These are phyloP conservation scores for Drosophila ogumai DNA, from an alignment of 1,140 invertebrate species.

Conservation along the genomic window DNA sequence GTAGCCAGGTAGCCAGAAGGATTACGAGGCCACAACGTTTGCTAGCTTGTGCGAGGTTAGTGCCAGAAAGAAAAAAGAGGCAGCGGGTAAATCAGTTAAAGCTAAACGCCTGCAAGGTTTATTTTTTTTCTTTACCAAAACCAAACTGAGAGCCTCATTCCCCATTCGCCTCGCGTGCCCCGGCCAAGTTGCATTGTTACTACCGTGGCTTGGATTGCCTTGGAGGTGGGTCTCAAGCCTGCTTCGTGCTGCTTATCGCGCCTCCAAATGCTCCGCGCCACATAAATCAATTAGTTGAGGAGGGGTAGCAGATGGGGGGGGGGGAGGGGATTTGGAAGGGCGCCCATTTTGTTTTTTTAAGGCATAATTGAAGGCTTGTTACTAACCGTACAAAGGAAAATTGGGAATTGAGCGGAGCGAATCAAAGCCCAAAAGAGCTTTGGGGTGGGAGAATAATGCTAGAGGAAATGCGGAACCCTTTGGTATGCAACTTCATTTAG, in stretches of 20 bases:
- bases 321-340: constrained; percentile 4
- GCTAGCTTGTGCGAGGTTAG: constrained; percentile 65
- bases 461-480: constrained; percentile 19
- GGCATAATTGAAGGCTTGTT: constrained; percentile 28
- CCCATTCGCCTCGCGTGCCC: constrained; percentile 61
- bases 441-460: constrained; percentile 3
- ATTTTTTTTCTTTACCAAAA: constrained; percentile 31
- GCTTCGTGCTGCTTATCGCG: constrained; percentile 69
- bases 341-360: constrained; percentile 31
- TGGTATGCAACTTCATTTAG: constrained; percentile 19
- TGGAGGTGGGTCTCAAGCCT: constrained; percentile 11
- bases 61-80: constrained; percentile 24
- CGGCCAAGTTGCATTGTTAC: constrained; percentile 34
- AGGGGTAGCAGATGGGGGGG: background rate
- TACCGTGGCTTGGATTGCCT: constrained; percentile 21
- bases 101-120: constrained; percentile 55
- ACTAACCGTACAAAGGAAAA: constrained; percentile 4
- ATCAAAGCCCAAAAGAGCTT: constrained; percentile 9
- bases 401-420: constrained; percentile 10
- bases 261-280: constrained; percentile 47
- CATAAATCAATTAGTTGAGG: constrained; percentile 75
- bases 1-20: constrained; percentile 59
- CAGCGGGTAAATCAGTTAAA: constrained; percentile 70
- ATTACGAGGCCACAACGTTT: constrained; percentile 47
- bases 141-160: constrained; percentile 42